phyloP scores from a whole-genome alignment of 2,888 invertebrate genomes.

The Heliconius sara region DNA sequence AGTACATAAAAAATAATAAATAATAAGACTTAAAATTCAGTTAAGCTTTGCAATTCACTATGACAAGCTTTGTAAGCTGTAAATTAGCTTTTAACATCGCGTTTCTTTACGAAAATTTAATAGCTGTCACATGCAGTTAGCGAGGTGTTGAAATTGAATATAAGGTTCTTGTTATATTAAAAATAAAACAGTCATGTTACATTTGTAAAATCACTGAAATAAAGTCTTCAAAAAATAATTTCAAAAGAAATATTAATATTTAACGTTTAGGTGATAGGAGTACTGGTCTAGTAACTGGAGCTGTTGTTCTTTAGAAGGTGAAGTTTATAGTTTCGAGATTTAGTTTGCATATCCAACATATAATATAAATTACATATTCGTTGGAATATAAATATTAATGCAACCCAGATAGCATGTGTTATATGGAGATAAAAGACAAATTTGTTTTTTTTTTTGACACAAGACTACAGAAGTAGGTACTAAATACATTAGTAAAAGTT shows the following conservation, averaged over 20 bases:
- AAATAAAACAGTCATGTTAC: not conserved
- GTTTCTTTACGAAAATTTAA: slow-evolving; percentile 11
- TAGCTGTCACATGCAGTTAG: slow-evolving; percentile 19
- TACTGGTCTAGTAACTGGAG: not conserved
- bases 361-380: not conserved
- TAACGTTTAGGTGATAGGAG: no score
- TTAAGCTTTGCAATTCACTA: not conserved
- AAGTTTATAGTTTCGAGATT: not conserved
- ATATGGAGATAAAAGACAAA: not conserved
- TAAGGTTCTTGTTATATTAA: not conserved
- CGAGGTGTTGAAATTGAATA: not conserved
- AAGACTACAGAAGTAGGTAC: no score
- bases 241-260: no score
- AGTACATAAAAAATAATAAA: not conserved
- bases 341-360: slow-evolving; percentile 3
- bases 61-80: not conserved
- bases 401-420: not conserved
- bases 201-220: not conserved
- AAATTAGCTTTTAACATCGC: slow-evolving; percentile 2
- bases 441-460: no score
- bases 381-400: not conserved
- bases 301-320: not conserved
- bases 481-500: no score
- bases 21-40: not conserved
- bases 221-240: no score